These are phyloP conservation scores for Dasyornis broadbenti DNA, from an alignment of 2,113 vertebrate genomes.

Conservation along the genomic window DNA sequence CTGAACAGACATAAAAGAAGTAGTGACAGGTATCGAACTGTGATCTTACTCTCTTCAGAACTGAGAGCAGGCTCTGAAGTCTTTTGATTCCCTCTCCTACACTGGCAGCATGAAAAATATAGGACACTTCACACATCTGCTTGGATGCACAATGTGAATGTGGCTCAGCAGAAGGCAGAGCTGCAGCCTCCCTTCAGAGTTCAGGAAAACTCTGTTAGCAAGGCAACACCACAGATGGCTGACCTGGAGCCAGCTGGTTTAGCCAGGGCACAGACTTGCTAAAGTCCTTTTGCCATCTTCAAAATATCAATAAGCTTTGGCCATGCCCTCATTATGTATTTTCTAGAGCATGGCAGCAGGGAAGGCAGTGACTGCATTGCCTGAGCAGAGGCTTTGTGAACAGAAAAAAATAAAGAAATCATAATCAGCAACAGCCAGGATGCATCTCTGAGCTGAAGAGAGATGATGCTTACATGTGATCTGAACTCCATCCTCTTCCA, in stretches of 20 bases:
- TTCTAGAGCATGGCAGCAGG: neutral
- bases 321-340: accelerated
- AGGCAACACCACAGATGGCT: neutral
- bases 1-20: conserved; percentile 18
- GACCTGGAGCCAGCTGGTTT: neutral
- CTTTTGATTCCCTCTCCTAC: neutral
- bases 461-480: neutral
- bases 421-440: neutral
- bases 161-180: neutral
- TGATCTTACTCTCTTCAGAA: conserved; percentile 13
- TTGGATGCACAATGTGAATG: accelerated
- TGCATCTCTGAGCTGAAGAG: neutral
- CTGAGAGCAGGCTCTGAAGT: neutral
- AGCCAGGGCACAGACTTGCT: neutral
- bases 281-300: neutral
- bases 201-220: neutral
- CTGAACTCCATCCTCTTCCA: neutral
- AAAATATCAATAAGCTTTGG: neutral
- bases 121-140: neutral
- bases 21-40: neutral
- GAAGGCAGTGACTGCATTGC: neutral
- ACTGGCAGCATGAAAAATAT: neutral
- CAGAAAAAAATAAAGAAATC: neutral
- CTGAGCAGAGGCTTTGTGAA: neutral
- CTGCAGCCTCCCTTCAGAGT: neutral